Percentiles rank a stretch among this genome's conserved stretches.
These are phyloP conservation scores for Saturnia japonica DNA, from an alignment of 2,888 invertebrate genomes.

Conservation along the genomic window DNA sequence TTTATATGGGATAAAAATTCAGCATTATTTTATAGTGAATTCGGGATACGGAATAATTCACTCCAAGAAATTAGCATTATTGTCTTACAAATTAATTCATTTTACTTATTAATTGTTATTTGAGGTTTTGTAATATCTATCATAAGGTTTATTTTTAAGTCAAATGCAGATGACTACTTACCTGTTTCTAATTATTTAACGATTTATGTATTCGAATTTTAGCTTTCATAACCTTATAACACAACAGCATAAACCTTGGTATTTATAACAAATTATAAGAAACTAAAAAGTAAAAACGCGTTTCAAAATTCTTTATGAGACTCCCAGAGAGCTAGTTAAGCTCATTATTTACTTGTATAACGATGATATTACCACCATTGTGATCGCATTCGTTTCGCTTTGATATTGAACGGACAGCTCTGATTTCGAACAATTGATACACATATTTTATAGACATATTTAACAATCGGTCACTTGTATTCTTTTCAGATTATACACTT, in stretches of 20 bases:
- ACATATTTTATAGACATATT: constrained; percentile 42
- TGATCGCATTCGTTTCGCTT: constrained; percentile 60
- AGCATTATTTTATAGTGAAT: too few relatives aligned
- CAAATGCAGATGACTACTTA: too few relatives aligned
- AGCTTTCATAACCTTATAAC: not conserved
- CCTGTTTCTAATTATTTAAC: not conserved
- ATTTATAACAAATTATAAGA: not conserved
- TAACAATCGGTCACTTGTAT: constrained; percentile 31
- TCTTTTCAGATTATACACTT: constrained; percentile 26
- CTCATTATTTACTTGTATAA: constrained; percentile 32
- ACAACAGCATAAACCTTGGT: not conserved
- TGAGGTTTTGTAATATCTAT: too few relatives aligned
- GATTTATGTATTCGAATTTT: not conserved
- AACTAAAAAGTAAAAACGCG: constrained; percentile 8
- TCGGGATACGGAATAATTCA: too few relatives aligned
- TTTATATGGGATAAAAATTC: too few relatives aligned
- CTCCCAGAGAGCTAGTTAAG: constrained; percentile 25
- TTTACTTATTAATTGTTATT: too few relatives aligned
- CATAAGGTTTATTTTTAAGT: too few relatives aligned
- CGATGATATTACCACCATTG: constrained; percentile 43
- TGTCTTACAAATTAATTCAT: too few relatives aligned
- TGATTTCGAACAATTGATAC: constrained; percentile 57
- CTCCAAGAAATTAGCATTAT: too few relatives aligned
- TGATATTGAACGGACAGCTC: constrained; percentile 50
- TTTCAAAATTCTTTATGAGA: constrained; percentile 13